Conservation (phyloP, 2,888 invertebrate genomes). For the Rhagophthalmus giganteus region DNA sequence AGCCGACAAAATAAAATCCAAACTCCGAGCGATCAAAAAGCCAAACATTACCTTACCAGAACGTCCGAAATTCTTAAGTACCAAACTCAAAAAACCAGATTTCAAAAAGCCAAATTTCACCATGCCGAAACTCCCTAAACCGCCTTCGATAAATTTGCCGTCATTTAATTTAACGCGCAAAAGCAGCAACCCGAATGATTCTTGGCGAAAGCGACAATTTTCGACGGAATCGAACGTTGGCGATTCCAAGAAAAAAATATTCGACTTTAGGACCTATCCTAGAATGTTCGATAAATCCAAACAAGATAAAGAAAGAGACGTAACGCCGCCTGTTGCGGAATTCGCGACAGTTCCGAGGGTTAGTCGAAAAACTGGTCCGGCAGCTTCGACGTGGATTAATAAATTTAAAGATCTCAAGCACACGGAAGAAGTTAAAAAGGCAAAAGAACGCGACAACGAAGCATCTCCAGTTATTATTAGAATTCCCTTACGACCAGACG, state of each 20-base stretch:
- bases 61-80: conserved; percentile 58
- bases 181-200: conserved; percentile 47
- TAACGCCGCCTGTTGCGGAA: conserved; percentile 65
- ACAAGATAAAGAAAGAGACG: conserved; percentile 59
- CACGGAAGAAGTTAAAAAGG: conserved; percentile 42
- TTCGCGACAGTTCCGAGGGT: conserved; percentile 68
- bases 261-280: conserved; percentile 79
- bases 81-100: conserved; percentile 39
- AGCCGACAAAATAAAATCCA: conserved; percentile 70
- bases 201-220: conserved; percentile 49
- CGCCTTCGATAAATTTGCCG: conserved; percentile 58
- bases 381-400: conserved; percentile 58
- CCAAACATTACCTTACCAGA: conserved; percentile 65
- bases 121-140: conserved; percentile 65
- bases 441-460: conserved; percentile 41
- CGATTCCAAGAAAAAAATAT: conserved; percentile 63
- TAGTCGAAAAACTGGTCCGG: conserved; percentile 57
- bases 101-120: conserved; percentile 56
- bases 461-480: conserved; percentile 42
- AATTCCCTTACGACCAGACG: conserved; percentile 50
- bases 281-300: conserved; percentile 62
- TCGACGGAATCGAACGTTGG: conserved; percentile 60
- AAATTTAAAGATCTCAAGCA: conserved; percentile 45
- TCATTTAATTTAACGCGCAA: conserved; percentile 50
- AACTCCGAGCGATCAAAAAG: conserved; percentile 57